Evolutionary conservation across 1,140 invertebrate genomes (phyloP), one percentile per base, ranked within the genome.

Genomic region (Bombus affinis): DNA sequence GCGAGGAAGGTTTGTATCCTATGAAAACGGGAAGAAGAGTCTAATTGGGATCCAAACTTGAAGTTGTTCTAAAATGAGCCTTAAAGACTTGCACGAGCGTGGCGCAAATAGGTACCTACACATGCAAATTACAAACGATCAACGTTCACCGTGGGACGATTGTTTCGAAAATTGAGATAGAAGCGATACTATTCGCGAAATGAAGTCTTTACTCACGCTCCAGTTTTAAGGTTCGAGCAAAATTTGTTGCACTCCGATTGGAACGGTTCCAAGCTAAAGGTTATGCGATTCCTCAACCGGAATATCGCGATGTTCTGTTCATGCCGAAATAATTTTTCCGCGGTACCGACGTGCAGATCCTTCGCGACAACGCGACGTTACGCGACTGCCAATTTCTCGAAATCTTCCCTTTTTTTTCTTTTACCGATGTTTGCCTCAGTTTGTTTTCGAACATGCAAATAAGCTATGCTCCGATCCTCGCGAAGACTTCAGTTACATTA

Each of bases 1-100:
- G 93, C 89, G 92, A 92, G 82, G 93, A 94, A 93, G 93, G 94
- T 94, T 74, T 42, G 92, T 93, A 91, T 88, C 5, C 57, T 3
- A 15, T 8, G 70, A n/a, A 10, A 37, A 75, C 59, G 15, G 72
- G 9, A 72, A 44, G 39, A 35, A 12, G 39, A 44, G 35, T 62
- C 57, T 28, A 25, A 28, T 62, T n/a, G 59, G 8, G 3, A 28
- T 62, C 22, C 28, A 62, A 62, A 62, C 28, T 62, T 4, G 8
- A 25, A 62, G 12, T 10, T 28, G 28, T 62, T 62, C 22, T 10
- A n/a, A 62, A 25, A 12, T n/a, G 0, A 25, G 3, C 18, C 18
- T 22, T 59, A 25, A 53, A 53, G 47, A 53, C 44, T 59, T 68
- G 37, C 73, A 83, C 71, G 82, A 89, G 79, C 68, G 86, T 76